Evolutionary conservation across 2,113 vertebrate genomes (phyloP).

Genomic region (Gobiocypris rarus): DNA sequence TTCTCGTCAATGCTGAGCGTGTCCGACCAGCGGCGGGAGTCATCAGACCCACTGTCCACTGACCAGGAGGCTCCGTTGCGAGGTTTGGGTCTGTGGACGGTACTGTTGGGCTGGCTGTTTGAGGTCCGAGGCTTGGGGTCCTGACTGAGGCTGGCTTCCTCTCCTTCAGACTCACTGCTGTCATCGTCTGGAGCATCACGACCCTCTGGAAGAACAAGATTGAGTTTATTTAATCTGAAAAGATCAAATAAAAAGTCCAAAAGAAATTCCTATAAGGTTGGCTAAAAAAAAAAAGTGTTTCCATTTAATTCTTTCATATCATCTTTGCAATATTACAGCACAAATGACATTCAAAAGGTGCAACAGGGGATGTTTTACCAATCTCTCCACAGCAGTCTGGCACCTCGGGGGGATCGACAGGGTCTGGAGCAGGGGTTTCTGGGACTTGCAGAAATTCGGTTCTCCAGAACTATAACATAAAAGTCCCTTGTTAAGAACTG

Average conservation of each 20-base stretch:
- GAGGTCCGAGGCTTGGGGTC: slow-evolving; percentile 75
- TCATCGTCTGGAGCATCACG: slow-evolving; percentile 89
- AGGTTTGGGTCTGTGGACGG: slow-evolving; percentile 79
- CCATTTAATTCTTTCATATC: not conserved
- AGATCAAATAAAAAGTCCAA: not conserved
- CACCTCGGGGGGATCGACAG: slow-evolving; percentile 84
- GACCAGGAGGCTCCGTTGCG: slow-evolving; percentile 78
- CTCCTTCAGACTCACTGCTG: slow-evolving; percentile 94
- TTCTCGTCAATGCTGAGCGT: slow-evolving; percentile 97
- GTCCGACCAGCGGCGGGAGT: slow-evolving; percentile 95
- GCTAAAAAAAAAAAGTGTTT: not conserved
- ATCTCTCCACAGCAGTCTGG: slow-evolving; percentile 91
- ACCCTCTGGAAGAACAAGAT: slow-evolving; percentile 70
- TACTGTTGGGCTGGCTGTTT: slow-evolving; percentile 80
- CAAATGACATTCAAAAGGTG: not conserved
- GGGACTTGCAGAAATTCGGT: slow-evolving; percentile 99
- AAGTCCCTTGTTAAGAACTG: not conserved
- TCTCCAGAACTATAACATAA: slow-evolving; percentile 90
- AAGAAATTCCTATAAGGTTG: not conserved
- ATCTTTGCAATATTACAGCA: not conserved
- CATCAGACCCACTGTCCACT: slow-evolving; percentile 88
- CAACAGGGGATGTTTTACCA: slow-evolving; percentile 72
- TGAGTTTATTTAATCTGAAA: not conserved
- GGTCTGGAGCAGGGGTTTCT: slow-evolving; percentile 93
- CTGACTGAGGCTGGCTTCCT: slow-evolving; percentile 82